Percentiles rank a stretch among this genome's conserved stretches.
Evolutionary conservation across 2,797 vertebrate genomes (phyloP).

Genomic region (Sebastes hubbsi): DNA sequence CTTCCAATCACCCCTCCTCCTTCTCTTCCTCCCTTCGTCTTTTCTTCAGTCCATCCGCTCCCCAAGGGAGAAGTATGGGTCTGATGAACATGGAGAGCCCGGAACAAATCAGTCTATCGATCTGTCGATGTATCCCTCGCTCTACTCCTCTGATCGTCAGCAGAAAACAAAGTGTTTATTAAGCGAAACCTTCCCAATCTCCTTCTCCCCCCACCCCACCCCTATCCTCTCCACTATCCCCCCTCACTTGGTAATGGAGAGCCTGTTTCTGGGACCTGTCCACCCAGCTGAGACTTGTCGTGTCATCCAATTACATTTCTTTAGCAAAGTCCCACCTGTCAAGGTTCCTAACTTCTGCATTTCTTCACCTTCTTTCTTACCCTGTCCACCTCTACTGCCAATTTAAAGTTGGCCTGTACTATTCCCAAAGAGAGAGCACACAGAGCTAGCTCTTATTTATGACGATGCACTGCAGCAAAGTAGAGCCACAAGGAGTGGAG

Average conservation of each 20-base stretch:
- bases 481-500: slow-evolving; percentile 46
- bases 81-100: slow-evolving; percentile 71
- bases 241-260: slow-evolving; percentile 43
- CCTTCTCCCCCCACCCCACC: background rate
- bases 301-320: slow-evolving; percentile 69
- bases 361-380: slow-evolving; percentile 26
- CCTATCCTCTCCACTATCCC: background rate
- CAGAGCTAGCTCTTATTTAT: slow-evolving; percentile 47
- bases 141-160: slow-evolving; percentile 78
- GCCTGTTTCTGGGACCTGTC: slow-evolving; percentile 58
- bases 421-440: slow-evolving; percentile 34
- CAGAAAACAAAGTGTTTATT: slow-evolving; percentile 86
- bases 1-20: slow-evolving; percentile 15
- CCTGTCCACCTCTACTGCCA: slow-evolving; percentile 40
- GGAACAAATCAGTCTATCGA: slow-evolving; percentile 81
- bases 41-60: slow-evolving; percentile 30
- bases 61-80: slow-evolving; percentile 52
- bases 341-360: slow-evolving; percentile 53
- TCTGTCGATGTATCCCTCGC: slow-evolving; percentile 66
- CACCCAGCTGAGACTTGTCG: slow-evolving; percentile 58
- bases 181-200: slow-evolving; percentile 78
- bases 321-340: slow-evolving; percentile 62
- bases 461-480: slow-evolving; percentile 55
- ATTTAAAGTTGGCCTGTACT: slow-evolving; percentile 58
- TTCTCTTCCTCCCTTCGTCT: background rate